These are phyloP conservation scores for Drosophila tripunctata DNA, from an alignment of 2,888 invertebrate species.

Conservation along the genomic window DNA sequence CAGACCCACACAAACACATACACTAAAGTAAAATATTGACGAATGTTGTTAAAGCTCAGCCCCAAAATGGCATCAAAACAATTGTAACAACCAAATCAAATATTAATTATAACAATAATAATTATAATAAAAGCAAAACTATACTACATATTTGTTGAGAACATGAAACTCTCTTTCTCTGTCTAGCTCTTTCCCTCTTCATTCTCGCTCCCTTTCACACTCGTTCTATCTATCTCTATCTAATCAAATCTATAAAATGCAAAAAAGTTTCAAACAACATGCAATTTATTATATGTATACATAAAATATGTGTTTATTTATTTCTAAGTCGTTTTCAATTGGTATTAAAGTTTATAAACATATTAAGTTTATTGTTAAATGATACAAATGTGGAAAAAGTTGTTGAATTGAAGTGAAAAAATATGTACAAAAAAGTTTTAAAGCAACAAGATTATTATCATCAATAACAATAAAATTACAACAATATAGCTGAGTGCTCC, in stretches of 20 bases:
- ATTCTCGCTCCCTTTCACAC: constrained; percentile 17
- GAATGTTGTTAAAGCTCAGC: constrained; percentile 76
- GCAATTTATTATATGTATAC: constrained; percentile 41
- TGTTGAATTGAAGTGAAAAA: constrained; percentile 41
- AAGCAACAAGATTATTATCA: background rate
- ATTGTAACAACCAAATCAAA: constrained; percentile 13
- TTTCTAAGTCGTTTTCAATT: constrained; percentile 53
- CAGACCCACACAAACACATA: background rate
- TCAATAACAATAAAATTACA: constrained; percentile 3
- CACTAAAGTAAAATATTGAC: constrained; percentile 30
- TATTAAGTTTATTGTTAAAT: constrained; percentile 65
- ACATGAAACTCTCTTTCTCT: constrained; percentile 6
- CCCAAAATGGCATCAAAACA: constrained; percentile 35
- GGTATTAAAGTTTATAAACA: constrained; percentile 34
- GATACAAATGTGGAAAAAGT: constrained; percentile 15
- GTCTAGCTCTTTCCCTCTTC: background rate
- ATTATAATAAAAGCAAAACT: constrained; percentile 29
- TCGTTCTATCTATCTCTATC: constrained; percentile 12
- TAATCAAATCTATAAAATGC: constrained; percentile 8
- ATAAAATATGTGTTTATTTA: constrained; percentile 38
- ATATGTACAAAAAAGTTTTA: constrained; percentile 41
- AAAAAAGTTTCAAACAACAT: constrained; percentile 29
- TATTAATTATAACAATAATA: constrained; percentile 1
- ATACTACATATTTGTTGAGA: constrained; percentile 56
- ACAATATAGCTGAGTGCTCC: background rate